phyloP scores from a whole-genome alignment of 1,140 invertebrate species.

The Caenorhabditis briggsae region DNA sequence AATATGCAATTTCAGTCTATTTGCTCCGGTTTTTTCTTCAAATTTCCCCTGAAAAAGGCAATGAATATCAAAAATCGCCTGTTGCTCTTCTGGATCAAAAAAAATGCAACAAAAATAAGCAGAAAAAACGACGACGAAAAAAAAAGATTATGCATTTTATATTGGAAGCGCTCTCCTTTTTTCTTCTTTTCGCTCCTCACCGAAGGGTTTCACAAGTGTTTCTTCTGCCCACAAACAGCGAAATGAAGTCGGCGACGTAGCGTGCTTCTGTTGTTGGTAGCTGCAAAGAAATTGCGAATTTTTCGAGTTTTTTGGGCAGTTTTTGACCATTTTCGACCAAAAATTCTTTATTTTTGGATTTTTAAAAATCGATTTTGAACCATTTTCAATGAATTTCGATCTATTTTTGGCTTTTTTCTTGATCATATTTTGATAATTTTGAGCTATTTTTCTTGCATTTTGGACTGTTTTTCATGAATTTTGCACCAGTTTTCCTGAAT shows the following conservation, averaged over 20 bases:
- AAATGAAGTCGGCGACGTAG: constrained; percentile 21
- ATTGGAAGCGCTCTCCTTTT: background rate
- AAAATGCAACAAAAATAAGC: background rate
- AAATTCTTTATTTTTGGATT: background rate
- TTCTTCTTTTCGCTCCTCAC: background rate
- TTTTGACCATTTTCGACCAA: background rate
- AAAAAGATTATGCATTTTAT: constrained; percentile 32
- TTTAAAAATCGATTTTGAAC: no score
- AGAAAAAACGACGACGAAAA: background rate
- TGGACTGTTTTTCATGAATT: no score
- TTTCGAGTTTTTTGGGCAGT: background rate
- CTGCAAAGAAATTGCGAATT: background rate
- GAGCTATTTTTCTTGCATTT: no score
- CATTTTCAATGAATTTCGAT: no score
- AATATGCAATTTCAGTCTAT: no score
- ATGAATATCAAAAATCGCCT: no score
- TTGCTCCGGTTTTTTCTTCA: no score
- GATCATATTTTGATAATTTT: no score
- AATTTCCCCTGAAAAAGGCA: no score
- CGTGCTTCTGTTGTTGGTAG: background rate
- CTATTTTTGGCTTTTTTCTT: background rate
- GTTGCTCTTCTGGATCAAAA: background rate
- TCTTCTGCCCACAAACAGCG: background rate
- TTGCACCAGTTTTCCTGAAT: no score
- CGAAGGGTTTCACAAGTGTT: constrained; percentile 46